Evolutionary conservation across 2,888 invertebrate genomes (phyloP).

Genomic region (Cephonodes hylas): DNA sequence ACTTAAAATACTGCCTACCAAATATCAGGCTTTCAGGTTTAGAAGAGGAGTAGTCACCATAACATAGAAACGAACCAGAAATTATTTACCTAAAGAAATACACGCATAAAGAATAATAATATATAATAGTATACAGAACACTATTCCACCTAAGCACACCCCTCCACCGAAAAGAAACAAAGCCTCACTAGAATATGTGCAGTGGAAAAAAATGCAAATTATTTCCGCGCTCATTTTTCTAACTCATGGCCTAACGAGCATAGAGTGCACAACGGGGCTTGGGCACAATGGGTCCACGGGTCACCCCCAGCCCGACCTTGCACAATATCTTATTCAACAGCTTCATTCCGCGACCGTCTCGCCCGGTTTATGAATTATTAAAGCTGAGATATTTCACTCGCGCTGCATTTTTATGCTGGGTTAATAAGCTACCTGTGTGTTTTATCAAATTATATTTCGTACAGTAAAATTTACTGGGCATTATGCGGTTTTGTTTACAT

Average conservation of each 20-base stretch:
- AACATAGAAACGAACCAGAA: too few relatives aligned
- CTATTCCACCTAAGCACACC: too few relatives aligned
- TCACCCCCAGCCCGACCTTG: not conserved
- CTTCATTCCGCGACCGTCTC: constrained; percentile 12
- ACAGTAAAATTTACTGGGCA: not conserved
- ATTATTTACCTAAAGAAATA: too few relatives aligned
- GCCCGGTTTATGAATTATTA: constrained; percentile 26
- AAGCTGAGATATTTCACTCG: not conserved
- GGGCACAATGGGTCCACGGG: not conserved
- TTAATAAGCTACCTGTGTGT: not conserved
- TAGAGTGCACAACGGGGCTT: not conserved
- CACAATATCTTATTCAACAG: constrained; percentile 7
- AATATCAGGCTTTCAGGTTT: too few relatives aligned
- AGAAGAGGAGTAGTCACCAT: too few relatives aligned
- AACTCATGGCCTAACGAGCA: not conserved
- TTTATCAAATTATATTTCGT: not conserved
- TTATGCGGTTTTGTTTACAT: too few relatives aligned
- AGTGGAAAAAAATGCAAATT: not conserved
- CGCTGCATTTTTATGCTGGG: not conserved
- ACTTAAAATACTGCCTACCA: too few relatives aligned
- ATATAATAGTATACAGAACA: too few relatives aligned
- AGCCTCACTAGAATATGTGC: too few relatives aligned
- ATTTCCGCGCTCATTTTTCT: not conserved
- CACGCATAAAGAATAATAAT: too few relatives aligned
- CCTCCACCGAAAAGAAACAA: too few relatives aligned